Base-by-base conservation (phyloP, 2,113 vertebrate species). In the Acinonyx jubatus region DNA sequence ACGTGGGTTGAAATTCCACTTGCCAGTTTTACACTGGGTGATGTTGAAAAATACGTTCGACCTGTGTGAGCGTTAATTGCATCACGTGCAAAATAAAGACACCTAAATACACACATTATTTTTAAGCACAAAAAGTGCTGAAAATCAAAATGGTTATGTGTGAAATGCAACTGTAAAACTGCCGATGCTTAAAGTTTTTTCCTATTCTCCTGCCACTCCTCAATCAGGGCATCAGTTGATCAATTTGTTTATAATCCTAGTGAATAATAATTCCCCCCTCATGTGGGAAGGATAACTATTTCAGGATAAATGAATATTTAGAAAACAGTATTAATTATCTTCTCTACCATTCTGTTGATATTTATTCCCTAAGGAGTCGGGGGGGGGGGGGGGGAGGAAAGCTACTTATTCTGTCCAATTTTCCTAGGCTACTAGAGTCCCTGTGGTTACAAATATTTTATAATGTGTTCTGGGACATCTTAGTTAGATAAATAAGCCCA, bases 301-400 rank as follows among this genome's bases (percentile, higher is more conserved):
- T 94, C 65, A 63, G 36, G 38, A 89, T 89, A 66, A 84, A 23
- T 74, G 19, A 83, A 61, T 94, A 80, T 91, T 80, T 41, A 95
- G 7, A 55, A 19, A 89, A 94, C 2, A 48, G 57, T 92, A 66
- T 61, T 83, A 93, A 95, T 57, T 73, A 88, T 57, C 33, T 87
- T 91, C 61, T 73, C 21, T 81, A 68, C 50, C 50, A 68, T 84
- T 86, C 38, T 38, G 7, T 66, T 93, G 63, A 55, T 71, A 68
- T 68, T 86, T 78, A 90, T 65, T 63, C 48, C 66, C 81, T 78
- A 57, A 71, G 2, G 3, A 69, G 36, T 38, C 36, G 36, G 36
- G 36, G 36, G 36, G 57, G 23, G 57, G 23, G 57, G 21, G 3
- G 81, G 66, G 63, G 66, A 38, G 10, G 31, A 81, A 91, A 86